Evolutionary conservation across 2,113 vertebrate genomes (phyloP), one percentile per base, ranked within the genome.

Genomic region (Promerops cafer): DNA sequence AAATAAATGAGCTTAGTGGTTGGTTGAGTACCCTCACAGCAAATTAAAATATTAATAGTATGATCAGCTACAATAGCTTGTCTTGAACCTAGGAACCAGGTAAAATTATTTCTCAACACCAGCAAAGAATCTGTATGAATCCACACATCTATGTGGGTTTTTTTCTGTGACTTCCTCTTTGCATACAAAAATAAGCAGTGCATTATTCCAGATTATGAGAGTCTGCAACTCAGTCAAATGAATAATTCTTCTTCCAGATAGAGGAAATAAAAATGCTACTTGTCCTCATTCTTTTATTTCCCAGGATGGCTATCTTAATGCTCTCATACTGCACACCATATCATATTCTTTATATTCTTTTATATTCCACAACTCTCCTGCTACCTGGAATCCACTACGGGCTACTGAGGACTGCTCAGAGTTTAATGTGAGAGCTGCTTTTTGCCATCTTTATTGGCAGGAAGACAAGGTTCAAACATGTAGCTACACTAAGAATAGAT

Each of bases 61-160:
- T 30, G 20, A 28, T 56, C 54, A 74, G 23, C 52, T 71, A 56
- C 1, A 6, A 30, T 23, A 81, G 4, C 21, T 61, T 50, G 16
- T 31, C 49, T 17, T 75, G 47, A 83, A 85, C 47, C 13, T 65
- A 54, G 40, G 33, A 39, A 64, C 8, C 13, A 69, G 19, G 30
- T 47, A 42, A 69, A 66, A 27, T n/a, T 53, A 54, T 56, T 76
- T 87, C 65, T 57, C n/a, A 72, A 35, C 63, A 27, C 9, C 22
- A 65, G 12, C 16, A n/a, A 75, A 15, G 7, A 52, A 52, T 64
- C 35, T 28, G 1, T 22, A 75, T 31, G 37, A 92, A 70, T 7
- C 7, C 56, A 56, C 40, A 37, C 4, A 18, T 22, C 5, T 33
- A 2, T 35, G 11, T 12, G 16, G 2, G 1, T 5, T 23, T 31